Percentiles rank a stretch among this genome's conserved stretches.
phyloP scores from a whole-genome alignment of 2,113 vertebrate genomes.

The Nerophis lumbriciformis region DNA sequence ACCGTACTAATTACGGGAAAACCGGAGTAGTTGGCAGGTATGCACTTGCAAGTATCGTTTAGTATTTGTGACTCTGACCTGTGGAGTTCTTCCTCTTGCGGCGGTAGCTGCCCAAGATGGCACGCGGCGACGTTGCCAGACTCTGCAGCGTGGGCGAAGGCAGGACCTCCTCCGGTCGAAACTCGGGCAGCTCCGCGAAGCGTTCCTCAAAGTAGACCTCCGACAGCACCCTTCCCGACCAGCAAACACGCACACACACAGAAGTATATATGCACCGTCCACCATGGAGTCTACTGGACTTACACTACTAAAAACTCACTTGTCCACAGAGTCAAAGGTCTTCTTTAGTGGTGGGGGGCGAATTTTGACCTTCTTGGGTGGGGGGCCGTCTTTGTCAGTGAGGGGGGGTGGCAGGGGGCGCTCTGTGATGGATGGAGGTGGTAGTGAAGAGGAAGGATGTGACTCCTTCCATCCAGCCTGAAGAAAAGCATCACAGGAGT shows the following conservation, averaged over 20 bases:
- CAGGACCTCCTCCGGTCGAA: constrained; percentile 85
- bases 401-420: constrained; percentile 50
- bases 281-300: not conserved
- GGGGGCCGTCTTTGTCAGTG: constrained; percentile 67
- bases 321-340: constrained; percentile 91
- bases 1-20: too few species aligned
- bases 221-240: constrained; percentile 79
- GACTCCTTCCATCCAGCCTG: constrained; percentile 72
- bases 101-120: constrained; percentile 88
- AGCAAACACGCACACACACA: constrained; percentile 32
- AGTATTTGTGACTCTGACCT: constrained; percentile 57
- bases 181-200: constrained; percentile 87
- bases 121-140: constrained; percentile 84
- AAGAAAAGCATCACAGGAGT: not conserved
- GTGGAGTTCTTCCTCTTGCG: constrained; percentile 92
- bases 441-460: constrained; percentile 62
- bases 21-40: too few species aligned
- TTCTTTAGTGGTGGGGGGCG: constrained; percentile 88
- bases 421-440: constrained; percentile 62
- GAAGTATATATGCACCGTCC: constrained; percentile 41
- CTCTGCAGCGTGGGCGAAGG: constrained; percentile 89
- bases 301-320: constrained; percentile 69
- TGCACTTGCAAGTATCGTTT: too few species aligned
- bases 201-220: constrained; percentile 90
- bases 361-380: constrained; percentile 82